A percentile compares a stretch with the other conserved stretches of the same genome.
These are phyloP conservation scores for Rhinogobius similis DNA, from an alignment of 2,113 vertebrate genomes.

Conservation along the genomic window DNA sequence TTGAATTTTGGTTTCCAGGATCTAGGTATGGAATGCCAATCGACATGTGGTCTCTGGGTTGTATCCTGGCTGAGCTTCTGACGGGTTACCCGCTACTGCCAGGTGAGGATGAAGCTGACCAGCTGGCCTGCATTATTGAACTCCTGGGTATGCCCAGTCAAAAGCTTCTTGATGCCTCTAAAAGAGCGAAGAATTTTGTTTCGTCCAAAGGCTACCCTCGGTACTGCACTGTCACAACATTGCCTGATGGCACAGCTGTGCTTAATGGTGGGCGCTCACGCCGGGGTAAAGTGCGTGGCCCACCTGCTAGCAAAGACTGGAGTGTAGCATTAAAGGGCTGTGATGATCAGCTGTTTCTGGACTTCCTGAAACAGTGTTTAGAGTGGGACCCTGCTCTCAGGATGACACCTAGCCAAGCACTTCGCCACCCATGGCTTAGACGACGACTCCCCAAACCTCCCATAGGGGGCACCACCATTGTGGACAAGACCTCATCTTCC, in stretches of 20 bases:
- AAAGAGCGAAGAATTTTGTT: conserved; percentile 97
- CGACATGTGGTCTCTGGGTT: conserved; percentile 99
- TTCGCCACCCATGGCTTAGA: conserved; percentile 93
- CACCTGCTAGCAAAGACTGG: conserved; percentile 93
- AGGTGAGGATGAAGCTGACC: conserved; percentile 96
- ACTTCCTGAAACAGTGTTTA: conserved; percentile 98
- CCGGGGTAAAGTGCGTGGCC: conserved; percentile 91
- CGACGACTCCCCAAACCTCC: conserved; percentile 94
- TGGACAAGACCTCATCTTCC: conserved; percentile 84
- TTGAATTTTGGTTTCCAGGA: conserved; percentile 54
- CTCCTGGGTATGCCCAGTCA: conserved; percentile 92
- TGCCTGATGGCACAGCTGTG: conserved; percentile 87
- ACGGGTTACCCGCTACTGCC: conserved; percentile 95
- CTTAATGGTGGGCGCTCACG: conserved; percentile 92
- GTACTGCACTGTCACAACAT: conserved; percentile 91
- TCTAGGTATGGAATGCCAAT: conserved; percentile 98
- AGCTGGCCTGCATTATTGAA: conserved; percentile 97
- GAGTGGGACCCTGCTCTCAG: conserved; percentile 94
- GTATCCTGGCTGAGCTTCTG: conserved; percentile 96
- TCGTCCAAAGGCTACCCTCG: conserved; percentile 97
- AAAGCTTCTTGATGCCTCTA: conserved; percentile 92
- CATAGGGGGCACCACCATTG: conserved; percentile 46
- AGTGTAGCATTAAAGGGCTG: conserved; percentile 91
- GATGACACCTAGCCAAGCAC: conserved; percentile 94
- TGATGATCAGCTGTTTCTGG: conserved; percentile 93